phyloP scores from a whole-genome alignment of 92 coral and sea anemone species.

The Siderastrea radians region DNA sequence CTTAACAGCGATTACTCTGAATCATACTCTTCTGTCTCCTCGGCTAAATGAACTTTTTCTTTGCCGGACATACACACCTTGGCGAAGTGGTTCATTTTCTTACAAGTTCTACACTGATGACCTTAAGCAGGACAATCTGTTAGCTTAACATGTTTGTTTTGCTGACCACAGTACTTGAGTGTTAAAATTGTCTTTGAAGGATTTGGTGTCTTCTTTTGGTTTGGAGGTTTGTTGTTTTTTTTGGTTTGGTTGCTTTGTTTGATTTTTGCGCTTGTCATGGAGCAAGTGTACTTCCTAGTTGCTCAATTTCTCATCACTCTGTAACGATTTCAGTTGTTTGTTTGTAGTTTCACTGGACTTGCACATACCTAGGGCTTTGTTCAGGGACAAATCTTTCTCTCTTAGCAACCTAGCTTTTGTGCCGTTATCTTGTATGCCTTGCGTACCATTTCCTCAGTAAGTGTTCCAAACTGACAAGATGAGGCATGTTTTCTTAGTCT shows the following conservation, averaged over 20 bases:
- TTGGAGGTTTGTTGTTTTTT: neutral
- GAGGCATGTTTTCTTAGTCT: no score
- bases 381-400: constrained; percentile 21
- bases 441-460: no score
- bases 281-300: neutral
- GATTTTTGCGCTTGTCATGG: neutral
- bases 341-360: constrained; percentile 56
- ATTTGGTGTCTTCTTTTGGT: neutral
- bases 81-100: constrained; percentile 66
- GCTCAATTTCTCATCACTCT: neutral
- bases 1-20: neutral
- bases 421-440: neutral
- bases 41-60: constrained; percentile 14
- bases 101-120: constrained; percentile 58
- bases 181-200: no score
- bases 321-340: constrained; percentile 19
- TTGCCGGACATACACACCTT: constrained; percentile 37
- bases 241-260: neutral
- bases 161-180: constrained; percentile 15
- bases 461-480: no score
- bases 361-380: constrained; percentile 54
- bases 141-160: neutral
- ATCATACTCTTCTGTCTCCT: constrained; percentile 11
- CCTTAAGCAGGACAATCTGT: constrained; percentile 76
- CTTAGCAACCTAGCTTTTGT: constrained; percentile 1